Conservation (phyloP, 2,888 invertebrate species). For the Diachrysia chrysitis region DNA sequence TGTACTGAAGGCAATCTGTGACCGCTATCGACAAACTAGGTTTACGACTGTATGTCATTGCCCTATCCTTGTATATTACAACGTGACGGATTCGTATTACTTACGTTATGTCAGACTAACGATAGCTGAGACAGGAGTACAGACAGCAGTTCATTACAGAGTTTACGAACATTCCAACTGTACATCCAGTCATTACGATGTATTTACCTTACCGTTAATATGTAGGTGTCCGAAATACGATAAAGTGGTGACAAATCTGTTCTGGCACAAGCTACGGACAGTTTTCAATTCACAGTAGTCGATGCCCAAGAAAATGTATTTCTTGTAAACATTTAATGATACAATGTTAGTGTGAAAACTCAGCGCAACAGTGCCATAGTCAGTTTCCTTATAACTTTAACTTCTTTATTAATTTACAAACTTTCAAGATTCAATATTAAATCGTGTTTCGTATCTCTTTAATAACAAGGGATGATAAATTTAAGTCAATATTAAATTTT, state of each 20-base stretch:
- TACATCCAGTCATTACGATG: background rate
- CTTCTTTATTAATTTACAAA: conserved; percentile 50
- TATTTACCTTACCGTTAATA: background rate
- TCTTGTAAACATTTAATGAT: conserved; percentile 2
- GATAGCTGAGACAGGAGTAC: background rate
- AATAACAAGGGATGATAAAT: conserved; percentile 53
- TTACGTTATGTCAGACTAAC: background rate
- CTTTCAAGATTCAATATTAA: conserved; percentile 54
- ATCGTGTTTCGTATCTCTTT: conserved; percentile 44
- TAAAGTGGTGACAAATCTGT: background rate
- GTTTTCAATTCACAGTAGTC: background rate
- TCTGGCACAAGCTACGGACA: background rate
- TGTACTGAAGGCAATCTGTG: background rate
- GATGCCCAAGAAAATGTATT: conserved; percentile 24
- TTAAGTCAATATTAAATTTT: conserved; percentile 52
- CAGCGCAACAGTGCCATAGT: conserved; percentile 20
- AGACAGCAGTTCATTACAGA: background rate
- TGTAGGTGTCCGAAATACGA: background rate
- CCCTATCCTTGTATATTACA: conserved; percentile 4
- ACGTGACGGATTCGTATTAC: background rate
- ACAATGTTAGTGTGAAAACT: conserved; percentile 11
- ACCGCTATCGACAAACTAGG: conserved; percentile 1
- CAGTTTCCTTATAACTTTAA: conserved; percentile 32
- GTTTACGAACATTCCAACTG: background rate
- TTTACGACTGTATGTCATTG: conserved; percentile 1